phyloP scores from a whole-genome alignment of 2,888 invertebrate species.

The Sepioteuthis lessoniana region DNA sequence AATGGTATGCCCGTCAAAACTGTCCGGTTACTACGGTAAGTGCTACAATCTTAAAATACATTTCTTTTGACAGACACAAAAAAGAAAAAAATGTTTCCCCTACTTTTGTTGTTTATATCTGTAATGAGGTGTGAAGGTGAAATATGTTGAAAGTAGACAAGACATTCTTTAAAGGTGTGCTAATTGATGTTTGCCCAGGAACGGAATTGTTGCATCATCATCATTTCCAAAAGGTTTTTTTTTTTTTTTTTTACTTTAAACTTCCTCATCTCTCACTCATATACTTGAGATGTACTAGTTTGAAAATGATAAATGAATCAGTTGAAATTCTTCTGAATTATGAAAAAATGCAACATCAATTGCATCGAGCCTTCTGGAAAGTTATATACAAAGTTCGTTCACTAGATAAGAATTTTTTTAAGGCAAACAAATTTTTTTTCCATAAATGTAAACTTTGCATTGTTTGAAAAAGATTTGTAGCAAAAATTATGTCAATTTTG shows the following conservation, averaged over 20 bases:
- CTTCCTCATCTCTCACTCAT: neutral
- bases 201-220: neutral
- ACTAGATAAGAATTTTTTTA: no score
- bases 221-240: neutral
- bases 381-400: no score
- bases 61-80: neutral
- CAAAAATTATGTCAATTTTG: no score
- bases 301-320: neutral
- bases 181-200: neutral
- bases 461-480: no score
- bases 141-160: neutral
- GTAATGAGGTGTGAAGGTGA: neutral
- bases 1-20: constrained; percentile 87
- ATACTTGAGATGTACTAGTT: no score
- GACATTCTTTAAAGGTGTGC: neutral
- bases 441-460: no score
- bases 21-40: constrained; percentile 78
- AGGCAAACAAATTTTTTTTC: no score
- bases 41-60: neutral
- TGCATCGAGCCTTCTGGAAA: no score
- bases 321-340: neutral
- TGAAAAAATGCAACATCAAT: no score
- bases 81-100: neutral
- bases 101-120: neutral
- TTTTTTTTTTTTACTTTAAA: neutral